These are phyloP conservation scores for Drosophila melanica DNA, from an alignment of 1,140 invertebrate genomes.

Conservation along the genomic window DNA sequence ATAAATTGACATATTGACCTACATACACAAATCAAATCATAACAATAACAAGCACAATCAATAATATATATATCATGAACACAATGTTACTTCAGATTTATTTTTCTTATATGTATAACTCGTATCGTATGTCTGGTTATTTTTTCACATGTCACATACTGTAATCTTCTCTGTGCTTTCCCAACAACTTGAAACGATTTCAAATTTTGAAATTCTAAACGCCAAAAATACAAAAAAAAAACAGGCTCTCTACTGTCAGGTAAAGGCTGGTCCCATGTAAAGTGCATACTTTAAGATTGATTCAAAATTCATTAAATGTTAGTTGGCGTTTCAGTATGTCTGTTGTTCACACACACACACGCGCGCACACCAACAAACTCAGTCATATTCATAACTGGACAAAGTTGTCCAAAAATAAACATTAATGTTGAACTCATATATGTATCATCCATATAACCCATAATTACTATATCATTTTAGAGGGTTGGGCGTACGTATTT, in stretches of 20 bases:
- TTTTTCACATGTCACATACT: constrained; percentile 55
- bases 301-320: constrained; percentile 73
- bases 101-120: constrained; percentile 43
- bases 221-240: constrained; percentile 19
- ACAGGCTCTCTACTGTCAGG: constrained; percentile 78
- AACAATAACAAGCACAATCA: constrained; percentile 10
- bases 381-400: constrained; percentile 17
- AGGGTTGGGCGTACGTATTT: constrained; percentile 18
- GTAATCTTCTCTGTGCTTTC: constrained; percentile 71
- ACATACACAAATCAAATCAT: constrained; percentile 31
- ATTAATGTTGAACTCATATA: constrained; percentile 20
- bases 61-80: not conserved
- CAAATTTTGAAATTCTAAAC: constrained; percentile 46
- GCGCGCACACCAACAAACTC: constrained; percentile 17
- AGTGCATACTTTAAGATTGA: constrained; percentile 46
- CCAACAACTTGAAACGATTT: constrained; percentile 39
- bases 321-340: constrained; percentile 78
- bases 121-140: constrained; percentile 42
- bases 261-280: constrained; percentile 60
- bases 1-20: constrained; percentile 68
- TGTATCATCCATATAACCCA: constrained; percentile 14
- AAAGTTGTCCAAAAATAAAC: constrained; percentile 10
- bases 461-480: constrained; percentile 9
- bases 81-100: constrained; percentile 26
- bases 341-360: constrained; percentile 55